Conservation (phyloP, 2,113 vertebrate species). For the Centropus unirufus region DNA sequence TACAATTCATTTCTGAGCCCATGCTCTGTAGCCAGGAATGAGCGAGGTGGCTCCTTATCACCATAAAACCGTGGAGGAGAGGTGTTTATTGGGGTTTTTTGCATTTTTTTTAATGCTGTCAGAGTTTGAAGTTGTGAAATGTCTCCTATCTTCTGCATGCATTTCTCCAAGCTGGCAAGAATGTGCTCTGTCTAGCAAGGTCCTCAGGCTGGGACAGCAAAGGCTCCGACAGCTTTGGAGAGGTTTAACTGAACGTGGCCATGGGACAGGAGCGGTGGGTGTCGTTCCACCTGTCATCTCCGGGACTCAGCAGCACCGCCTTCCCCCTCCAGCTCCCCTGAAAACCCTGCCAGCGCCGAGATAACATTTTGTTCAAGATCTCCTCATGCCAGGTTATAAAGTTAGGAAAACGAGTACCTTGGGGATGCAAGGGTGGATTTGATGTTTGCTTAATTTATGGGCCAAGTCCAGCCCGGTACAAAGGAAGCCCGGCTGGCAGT, state of each 20-base stretch:
- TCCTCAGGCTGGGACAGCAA: neutral
- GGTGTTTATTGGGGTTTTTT: neutral
- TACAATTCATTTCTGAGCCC: neutral
- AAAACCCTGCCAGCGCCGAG: neutral
- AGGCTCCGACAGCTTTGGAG: neutral
- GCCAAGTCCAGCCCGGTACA: neutral
- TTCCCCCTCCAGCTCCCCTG: constrained; percentile 17
- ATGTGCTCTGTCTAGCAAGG: neutral
- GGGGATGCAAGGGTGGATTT: neutral
- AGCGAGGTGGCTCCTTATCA: neutral
- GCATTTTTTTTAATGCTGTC: neutral
- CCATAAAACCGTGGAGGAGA: neutral
- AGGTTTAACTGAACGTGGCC: neutral
- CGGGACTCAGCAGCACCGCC: neutral
- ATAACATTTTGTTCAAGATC: neutral
- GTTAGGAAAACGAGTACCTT: neutral
- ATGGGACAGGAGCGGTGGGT: neutral
- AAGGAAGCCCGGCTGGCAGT: neutral
- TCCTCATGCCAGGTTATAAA: neutral
- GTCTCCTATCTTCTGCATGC: neutral
- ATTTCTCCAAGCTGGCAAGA: neutral
- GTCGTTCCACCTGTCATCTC: constrained; percentile 55
- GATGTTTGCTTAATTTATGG: constrained; percentile 3
- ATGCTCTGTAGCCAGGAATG: neutral
- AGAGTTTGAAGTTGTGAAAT: neutral